These are phyloP conservation scores for Psephotus haematonotus DNA, from an alignment of 2,113 vertebrate species.

Conservation along the genomic window DNA sequence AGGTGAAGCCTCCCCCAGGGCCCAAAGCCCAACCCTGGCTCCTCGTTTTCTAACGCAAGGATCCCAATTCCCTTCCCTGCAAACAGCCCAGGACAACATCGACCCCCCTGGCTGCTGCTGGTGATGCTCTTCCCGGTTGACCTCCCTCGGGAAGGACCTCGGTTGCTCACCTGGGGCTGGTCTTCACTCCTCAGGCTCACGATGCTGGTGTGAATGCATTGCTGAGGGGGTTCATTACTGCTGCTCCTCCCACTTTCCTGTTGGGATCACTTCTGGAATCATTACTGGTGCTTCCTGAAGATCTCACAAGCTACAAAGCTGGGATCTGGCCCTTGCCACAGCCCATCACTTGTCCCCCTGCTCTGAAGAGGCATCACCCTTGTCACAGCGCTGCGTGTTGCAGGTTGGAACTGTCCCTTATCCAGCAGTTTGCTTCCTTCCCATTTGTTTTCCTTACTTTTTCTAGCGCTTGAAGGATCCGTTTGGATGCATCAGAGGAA, in stretches of 20 bases:
- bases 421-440: not conserved
- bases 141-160: not conserved
- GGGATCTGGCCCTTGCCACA: not conserved
- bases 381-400: not conserved
- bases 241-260: not conserved
- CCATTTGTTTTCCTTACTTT: not conserved
- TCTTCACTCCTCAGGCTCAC: not conserved
- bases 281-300: not conserved
- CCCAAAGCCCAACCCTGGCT: not conserved
- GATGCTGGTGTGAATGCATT: not conserved
- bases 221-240: not conserved
- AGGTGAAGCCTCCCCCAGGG: not conserved
- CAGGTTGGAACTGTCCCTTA: not conserved
- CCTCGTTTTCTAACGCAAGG: not conserved
- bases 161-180: not conserved
- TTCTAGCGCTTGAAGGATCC: not conserved
- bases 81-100: not conserved
- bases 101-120: not conserved
- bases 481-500: not conserved
- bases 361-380: not conserved
- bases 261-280: not conserved
- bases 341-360: not conserved
- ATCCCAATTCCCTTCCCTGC: not conserved
- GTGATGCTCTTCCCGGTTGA: not conserved
- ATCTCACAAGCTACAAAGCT: not conserved